Evolutionary conservation across 1,140 invertebrate genomes (phyloP).

Genomic region (Drosophila neocordata): DNA sequence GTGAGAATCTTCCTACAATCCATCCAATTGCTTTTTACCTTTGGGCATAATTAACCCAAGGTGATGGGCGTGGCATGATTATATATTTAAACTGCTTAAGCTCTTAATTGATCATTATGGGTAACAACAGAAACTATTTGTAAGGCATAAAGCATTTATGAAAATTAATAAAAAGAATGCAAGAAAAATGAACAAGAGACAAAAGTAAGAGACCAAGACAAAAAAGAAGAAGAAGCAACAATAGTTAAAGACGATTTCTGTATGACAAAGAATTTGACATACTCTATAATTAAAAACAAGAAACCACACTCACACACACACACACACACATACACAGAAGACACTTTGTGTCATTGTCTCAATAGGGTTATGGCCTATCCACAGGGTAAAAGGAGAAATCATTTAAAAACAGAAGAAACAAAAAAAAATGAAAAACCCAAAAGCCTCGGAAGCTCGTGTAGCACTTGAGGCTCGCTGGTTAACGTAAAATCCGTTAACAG

Average conservation of each 20-base stretch:
- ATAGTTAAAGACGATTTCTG: too few species aligned
- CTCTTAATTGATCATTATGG: slow-evolving; percentile 55
- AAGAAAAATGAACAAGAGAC: too few species aligned
- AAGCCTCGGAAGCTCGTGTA: not conserved
- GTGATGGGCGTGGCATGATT: slow-evolving; percentile 34
- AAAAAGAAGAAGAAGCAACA: too few species aligned
- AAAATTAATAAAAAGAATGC: slow-evolving; percentile 40
- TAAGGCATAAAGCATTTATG: slow-evolving; percentile 31
- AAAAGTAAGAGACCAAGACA: too few species aligned
- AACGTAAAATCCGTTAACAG: slow-evolving; percentile 53
- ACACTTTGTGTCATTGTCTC: too few species aligned
- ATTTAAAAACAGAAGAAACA: not conserved
- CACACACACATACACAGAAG: too few species aligned
- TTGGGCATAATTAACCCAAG: slow-evolving; percentile 53
- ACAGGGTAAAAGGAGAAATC: not conserved
- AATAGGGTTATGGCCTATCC: not conserved
- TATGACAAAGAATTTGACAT: too few species aligned
- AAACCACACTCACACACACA: too few species aligned
- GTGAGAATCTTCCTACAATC: slow-evolving; percentile 18
- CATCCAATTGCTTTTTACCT: slow-evolving; percentile 56
- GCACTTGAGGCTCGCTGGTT: slow-evolving; percentile 19
- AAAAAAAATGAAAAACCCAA: slow-evolving; percentile 19
- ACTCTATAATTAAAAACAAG: too few species aligned
- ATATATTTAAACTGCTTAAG: slow-evolving; percentile 50
- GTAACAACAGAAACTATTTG: not conserved